A percentile compares a stretch with the other conserved stretches of the same genome.
These are phyloP conservation scores for Brenthis hecate DNA, from an alignment of 2,888 invertebrate species.

Conservation along the genomic window DNA sequence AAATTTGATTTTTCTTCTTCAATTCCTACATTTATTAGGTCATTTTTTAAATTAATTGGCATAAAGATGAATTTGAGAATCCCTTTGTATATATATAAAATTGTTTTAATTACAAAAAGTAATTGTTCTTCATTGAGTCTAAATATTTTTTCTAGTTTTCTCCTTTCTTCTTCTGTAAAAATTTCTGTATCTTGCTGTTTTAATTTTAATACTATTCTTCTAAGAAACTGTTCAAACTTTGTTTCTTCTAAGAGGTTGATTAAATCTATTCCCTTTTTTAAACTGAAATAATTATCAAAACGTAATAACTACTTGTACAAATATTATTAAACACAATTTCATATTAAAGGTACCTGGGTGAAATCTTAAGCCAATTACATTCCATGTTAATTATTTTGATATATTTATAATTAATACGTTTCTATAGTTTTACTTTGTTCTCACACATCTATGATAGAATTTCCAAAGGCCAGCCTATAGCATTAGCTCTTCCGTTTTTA, in stretches of 20 bases:
- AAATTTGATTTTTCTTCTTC: slow-evolving; percentile 61
- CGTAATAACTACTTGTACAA: not conserved
- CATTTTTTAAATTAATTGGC: slow-evolving; percentile 66
- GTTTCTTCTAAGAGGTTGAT: slow-evolving; percentile 64
- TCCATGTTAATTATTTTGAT: slow-evolving; percentile 47
- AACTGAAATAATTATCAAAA: slow-evolving; percentile 48
- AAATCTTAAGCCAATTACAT: slow-evolving; percentile 60
- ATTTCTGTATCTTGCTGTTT: slow-evolving; percentile 62
- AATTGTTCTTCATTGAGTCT: slow-evolving; percentile 59
- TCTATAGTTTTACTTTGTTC: not conserved
- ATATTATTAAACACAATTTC: not conserved
- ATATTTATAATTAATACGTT: slow-evolving; percentile 7
- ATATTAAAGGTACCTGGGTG: slow-evolving; percentile 52
- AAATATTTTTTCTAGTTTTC: slow-evolving; percentile 68
- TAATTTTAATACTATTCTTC: slow-evolving; percentile 63
- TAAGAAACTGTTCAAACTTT: slow-evolving; percentile 71
- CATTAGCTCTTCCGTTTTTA: too few species aligned
- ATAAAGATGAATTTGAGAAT: slow-evolving; percentile 70
- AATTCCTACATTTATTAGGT: slow-evolving; percentile 61
- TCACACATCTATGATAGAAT: not conserved
- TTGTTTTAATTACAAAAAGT: slow-evolving; percentile 61
- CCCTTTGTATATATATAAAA: slow-evolving; percentile 65
- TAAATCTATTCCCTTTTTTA: slow-evolving; percentile 60
- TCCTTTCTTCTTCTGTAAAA: slow-evolving; percentile 66
- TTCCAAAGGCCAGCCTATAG: too few species aligned